Percentiles rank a stretch among this genome's conserved stretches.
Evolutionary conservation across 2,113 vertebrate species (phyloP).

Genomic region (Oreochromis spilurus): DNA sequence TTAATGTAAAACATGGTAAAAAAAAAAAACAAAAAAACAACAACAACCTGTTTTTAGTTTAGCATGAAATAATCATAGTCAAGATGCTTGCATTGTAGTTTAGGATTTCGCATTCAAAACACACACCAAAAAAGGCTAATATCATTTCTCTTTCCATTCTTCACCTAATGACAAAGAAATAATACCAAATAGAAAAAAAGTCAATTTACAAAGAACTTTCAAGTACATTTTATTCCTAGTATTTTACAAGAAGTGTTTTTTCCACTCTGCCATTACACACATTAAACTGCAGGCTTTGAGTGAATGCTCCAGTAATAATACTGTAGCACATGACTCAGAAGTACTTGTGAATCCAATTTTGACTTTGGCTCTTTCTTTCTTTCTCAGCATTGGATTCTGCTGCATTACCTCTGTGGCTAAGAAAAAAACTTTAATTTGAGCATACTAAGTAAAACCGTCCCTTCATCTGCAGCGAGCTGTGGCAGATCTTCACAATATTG

Average conservation of each 20-base stretch:
- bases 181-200: neutral
- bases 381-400: neutral
- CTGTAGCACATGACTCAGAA: neutral
- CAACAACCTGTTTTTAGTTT: neutral
- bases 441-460: neutral
- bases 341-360: neutral
- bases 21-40: no score
- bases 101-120: neutral
- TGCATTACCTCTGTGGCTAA: neutral
- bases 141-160: neutral
- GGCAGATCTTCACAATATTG: neutral
- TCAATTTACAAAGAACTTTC: neutral
- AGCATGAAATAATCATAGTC: neutral
- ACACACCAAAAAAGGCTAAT: rapidly evolving
- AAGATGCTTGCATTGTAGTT: neutral
- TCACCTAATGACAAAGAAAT: neutral
- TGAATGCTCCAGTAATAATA: neutral
- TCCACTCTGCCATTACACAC: neutral
- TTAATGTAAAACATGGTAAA: neutral
- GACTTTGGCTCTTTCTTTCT: neutral
- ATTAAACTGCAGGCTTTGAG: neutral
- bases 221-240: neutral
- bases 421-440: neutral
- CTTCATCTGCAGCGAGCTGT: neutral
- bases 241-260: neutral